phyloP scores from a whole-genome alignment of 2,888 invertebrate genomes.

The Himalopsyche anomala region DNA sequence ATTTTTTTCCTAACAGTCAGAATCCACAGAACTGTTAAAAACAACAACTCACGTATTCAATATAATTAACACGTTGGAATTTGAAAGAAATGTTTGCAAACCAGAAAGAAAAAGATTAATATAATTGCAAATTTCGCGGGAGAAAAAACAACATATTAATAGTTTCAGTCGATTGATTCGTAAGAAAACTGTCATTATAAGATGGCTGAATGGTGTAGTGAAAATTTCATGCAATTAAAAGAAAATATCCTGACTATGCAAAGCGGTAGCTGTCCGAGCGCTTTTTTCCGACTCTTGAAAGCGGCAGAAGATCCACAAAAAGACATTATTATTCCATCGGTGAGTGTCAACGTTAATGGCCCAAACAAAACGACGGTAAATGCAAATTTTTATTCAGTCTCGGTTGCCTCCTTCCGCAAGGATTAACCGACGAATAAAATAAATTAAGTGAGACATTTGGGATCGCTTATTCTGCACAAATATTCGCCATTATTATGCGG shows the following conservation, averaged over 20 bases:
- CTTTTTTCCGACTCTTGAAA: conserved; percentile 17
- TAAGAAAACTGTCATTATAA: too few relatives aligned
- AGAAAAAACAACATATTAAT: too few relatives aligned
- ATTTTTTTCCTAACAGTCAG: too few relatives aligned
- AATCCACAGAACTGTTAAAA: too few relatives aligned
- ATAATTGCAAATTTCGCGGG: too few relatives aligned
- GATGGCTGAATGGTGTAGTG: background rate
- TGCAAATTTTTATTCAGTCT: conserved; percentile 55
- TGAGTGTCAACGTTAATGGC: conserved; percentile 59
- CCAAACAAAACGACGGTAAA: conserved; percentile 57
- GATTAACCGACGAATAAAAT: conserved; percentile 52
- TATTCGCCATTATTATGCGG: conserved; percentile 6
- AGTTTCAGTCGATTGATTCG: too few relatives aligned
- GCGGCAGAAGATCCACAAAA: conserved; percentile 45
- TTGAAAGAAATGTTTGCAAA: too few relatives aligned
- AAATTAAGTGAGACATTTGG: conserved; percentile 53
- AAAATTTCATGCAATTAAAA: conserved; percentile 38
- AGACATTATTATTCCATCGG: conserved; percentile 59
- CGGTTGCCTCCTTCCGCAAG: conserved; percentile 41
- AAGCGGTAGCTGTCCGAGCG: background rate
- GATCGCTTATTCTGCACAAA: conserved; percentile 16
- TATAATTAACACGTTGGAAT: too few relatives aligned
- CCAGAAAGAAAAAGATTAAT: too few relatives aligned
- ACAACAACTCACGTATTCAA: too few relatives aligned
- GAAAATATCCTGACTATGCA: conserved; percentile 26